A percentile compares a stretch with the other conserved stretches of the same genome.
phyloP scores from a whole-genome alignment of 2,888 invertebrate genomes.

The Netelia fuscicornis region DNA sequence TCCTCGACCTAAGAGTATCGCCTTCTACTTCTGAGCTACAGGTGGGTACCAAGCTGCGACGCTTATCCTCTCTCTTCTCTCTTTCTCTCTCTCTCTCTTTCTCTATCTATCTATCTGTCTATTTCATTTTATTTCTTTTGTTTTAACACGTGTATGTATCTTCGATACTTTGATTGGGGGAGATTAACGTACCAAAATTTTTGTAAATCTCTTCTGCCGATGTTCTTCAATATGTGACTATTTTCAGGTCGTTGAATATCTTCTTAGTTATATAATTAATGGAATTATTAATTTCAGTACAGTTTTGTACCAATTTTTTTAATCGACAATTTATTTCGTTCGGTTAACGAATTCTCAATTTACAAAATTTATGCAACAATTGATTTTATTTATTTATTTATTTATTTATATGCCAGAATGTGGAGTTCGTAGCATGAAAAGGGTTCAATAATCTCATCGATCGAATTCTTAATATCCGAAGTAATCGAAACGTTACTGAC shows the following conservation, averaged over 20 bases:
- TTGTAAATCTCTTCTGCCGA: background rate
- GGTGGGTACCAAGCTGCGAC: constrained; percentile 78
- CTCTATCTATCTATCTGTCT: constrained; percentile 60
- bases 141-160: constrained; percentile 1
- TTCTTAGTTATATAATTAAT: no score
- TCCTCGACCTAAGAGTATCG: constrained; percentile 82
- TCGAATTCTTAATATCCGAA: no score
- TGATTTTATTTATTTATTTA: no score
- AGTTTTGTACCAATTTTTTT: background rate
- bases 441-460: no score
- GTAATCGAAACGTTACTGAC: no score
- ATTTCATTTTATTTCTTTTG: constrained; percentile 63
- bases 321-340: background rate
- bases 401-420: background rate
- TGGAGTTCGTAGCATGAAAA: background rate
- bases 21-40: constrained; percentile 82
- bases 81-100: constrained; percentile 57
- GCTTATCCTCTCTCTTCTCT: constrained; percentile 52
- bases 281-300: no score
- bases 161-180: background rate
- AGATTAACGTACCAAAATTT: background rate
- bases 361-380: background rate
- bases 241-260: no score
- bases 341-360: background rate
- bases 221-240: no score